phyloP scores from a whole-genome alignment of 1,140 invertebrate genomes.

The Spodoptera frugiperda region DNA sequence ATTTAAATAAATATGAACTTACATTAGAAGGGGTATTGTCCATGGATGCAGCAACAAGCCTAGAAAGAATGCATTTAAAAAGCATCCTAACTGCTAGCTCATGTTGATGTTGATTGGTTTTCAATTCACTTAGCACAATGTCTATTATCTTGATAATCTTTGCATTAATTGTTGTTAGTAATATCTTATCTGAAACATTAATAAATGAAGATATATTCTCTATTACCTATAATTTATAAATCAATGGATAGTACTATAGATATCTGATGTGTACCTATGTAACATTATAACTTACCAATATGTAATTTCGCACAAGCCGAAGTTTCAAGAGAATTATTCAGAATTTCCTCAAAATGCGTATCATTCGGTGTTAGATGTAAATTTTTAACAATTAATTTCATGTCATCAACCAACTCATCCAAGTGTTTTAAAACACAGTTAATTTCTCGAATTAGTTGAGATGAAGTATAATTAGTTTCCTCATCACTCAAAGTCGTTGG shows the following conservation, averaged over 20 bases:
- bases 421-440: constrained; percentile 70
- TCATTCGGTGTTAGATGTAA: constrained; percentile 70
- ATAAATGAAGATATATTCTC: too few species aligned
- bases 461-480: constrained; percentile 69
- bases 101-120: constrained; percentile 60
- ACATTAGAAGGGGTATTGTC: constrained; percentile 71
- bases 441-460: constrained; percentile 69
- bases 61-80: constrained; percentile 75
- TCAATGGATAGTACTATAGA: too few species aligned
- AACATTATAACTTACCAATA: constrained; percentile 65
- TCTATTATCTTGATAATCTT: constrained; percentile 76
- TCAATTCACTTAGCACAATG: constrained; percentile 65
- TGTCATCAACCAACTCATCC: constrained; percentile 65
- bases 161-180: constrained; percentile 62
- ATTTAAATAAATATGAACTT: constrained; percentile 49
- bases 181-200: constrained; percentile 68
- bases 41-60: constrained; percentile 71
- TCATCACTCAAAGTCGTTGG: constrained; percentile 74
- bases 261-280: too few species aligned
- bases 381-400: constrained; percentile 63
- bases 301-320: constrained; percentile 73
- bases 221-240: too few species aligned
- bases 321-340: constrained; percentile 74
- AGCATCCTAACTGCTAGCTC: constrained; percentile 65
- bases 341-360: constrained; percentile 82